Conservation (phyloP, 2,113 vertebrate species). For the Sinosuthora webbiana region DNA sequence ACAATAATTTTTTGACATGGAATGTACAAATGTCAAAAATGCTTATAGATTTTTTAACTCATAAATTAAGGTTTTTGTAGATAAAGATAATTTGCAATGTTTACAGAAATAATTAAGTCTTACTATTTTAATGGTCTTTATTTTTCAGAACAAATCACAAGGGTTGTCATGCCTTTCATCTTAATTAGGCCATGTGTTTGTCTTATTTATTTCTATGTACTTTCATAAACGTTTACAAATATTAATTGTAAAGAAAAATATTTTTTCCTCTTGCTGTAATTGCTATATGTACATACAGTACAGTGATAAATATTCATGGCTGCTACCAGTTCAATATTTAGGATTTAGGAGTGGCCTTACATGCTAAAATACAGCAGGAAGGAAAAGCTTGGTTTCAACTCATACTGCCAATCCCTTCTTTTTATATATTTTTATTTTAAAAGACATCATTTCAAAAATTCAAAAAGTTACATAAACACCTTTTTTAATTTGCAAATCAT, state of each 20-base stretch:
- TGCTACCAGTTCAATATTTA: background rate
- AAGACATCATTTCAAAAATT: background rate
- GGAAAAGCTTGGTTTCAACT: background rate
- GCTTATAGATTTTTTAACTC: conserved; percentile 26
- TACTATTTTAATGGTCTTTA: conserved; percentile 59
- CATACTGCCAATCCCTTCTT: background rate
- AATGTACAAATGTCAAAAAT: conserved; percentile 39
- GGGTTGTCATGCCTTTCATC: conserved; percentile 71
- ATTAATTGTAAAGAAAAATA: conserved; percentile 63
- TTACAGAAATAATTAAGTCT: conserved; percentile 71
- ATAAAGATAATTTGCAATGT: conserved; percentile 55
- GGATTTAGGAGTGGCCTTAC: background rate
- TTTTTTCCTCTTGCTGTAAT: conserved; percentile 62
- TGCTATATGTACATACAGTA: conserved; percentile 42
- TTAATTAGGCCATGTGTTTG: conserved; percentile 72
- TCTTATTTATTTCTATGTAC: conserved; percentile 67
- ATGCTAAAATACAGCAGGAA: background rate
- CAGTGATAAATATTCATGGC: conserved; percentile 41
- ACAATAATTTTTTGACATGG: conserved; percentile 37
- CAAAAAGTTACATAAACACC: background rate
- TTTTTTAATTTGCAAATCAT: background rate
- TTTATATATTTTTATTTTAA: background rate
- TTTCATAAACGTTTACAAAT: conserved; percentile 72
- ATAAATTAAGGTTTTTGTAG: conserved; percentile 51
- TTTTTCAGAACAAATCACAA: conserved; percentile 67